Conservation (phyloP, 2,113 vertebrate genomes). For the Epinephelus cyanopodus region DNA sequence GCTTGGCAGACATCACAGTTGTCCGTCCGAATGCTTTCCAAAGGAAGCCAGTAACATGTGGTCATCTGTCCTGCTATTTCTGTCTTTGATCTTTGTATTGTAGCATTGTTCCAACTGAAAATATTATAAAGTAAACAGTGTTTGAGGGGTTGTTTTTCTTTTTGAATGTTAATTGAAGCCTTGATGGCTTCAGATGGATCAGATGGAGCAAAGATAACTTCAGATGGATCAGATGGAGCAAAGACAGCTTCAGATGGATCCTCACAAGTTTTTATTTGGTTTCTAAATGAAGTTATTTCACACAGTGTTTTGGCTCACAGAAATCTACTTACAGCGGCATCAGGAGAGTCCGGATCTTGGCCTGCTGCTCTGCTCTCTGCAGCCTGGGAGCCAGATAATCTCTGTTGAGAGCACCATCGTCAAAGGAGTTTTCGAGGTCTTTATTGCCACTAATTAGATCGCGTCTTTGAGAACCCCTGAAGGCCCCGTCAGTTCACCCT, state of each 20-base stretch:
- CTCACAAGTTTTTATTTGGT: constrained; percentile 20
- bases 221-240: constrained; percentile 11
- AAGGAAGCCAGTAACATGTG: neutral
- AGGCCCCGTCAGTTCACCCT: constrained; percentile 46
- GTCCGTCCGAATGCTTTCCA: constrained; percentile 32
- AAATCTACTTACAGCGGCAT: constrained; percentile 30
- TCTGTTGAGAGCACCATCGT: constrained; percentile 41
- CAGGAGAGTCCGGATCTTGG: constrained; percentile 29
- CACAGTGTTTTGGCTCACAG: constrained; percentile 1
- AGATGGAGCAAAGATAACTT: constrained; percentile 22
- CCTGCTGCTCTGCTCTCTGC: constrained; percentile 20
- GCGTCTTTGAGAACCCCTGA: constrained; percentile 39
- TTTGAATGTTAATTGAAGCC: constrained; percentile 2
- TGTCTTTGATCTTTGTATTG: constrained; percentile 32
- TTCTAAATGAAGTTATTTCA: constrained; percentile 24
- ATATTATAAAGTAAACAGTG: neutral
- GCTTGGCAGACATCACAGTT: constrained; percentile 32
- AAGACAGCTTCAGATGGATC: constrained; percentile 16
- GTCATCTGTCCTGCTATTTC: constrained; percentile 41
- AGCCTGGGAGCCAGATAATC: constrained; percentile 37
- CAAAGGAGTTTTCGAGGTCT: constrained; percentile 50
- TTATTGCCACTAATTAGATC: constrained; percentile 68
- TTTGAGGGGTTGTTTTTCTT: constrained; percentile 22
- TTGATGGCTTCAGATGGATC: neutral
- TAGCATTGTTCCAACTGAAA: constrained; percentile 22